Percentiles rank a stretch among this genome's conserved stretches.
Evolutionary conservation across 2,113 vertebrate genomes (phyloP).

Genomic region (Salvelinus sp.): DNA sequence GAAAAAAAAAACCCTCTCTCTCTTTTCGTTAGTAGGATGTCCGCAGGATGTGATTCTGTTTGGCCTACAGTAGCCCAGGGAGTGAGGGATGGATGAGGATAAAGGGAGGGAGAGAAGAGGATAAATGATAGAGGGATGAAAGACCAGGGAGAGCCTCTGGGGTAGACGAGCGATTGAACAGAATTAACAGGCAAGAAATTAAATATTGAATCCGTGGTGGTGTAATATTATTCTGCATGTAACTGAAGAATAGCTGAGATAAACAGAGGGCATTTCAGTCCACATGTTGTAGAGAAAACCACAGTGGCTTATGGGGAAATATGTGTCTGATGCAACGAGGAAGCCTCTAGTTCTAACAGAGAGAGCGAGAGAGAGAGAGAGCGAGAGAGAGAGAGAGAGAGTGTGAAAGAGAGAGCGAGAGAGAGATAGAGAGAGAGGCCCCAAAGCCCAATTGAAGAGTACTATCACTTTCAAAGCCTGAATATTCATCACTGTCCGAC

Average conservation of each 20-base stretch:
- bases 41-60: too few species aligned
- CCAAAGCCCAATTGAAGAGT: slow-evolving; percentile 2
- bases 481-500: slow-evolving; percentile 12
- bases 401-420: slow-evolving; percentile 46
- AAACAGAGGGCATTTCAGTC: slow-evolving; percentile 46
- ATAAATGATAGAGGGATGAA: slow-evolving; percentile 58
- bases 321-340: slow-evolving; percentile 27
- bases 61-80: not conserved
- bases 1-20: too few species aligned
- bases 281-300: slow-evolving; percentile 48
- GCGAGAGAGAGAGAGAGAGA: slow-evolving; percentile 53
- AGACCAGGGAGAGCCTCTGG: slow-evolving; percentile 47
- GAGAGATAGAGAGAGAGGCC: not conserved
- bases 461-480: not conserved
- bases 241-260: slow-evolving; percentile 54
- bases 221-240: slow-evolving; percentile 59
- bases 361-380: not conserved
- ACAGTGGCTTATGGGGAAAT: slow-evolving; percentile 31
- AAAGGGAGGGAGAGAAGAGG: not conserved
- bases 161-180: slow-evolving; percentile 37
- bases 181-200: slow-evolving; percentile 64
- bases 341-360: not conserved
- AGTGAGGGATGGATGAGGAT: slow-evolving; percentile 33
- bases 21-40: too few species aligned
- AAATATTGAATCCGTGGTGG: slow-evolving; percentile 51